Percentiles rank a stretch among this genome's conserved stretches.
Evolutionary conservation across 1,140 invertebrate genomes (phyloP).

Genomic region (Bemisia tabaci): DNA sequence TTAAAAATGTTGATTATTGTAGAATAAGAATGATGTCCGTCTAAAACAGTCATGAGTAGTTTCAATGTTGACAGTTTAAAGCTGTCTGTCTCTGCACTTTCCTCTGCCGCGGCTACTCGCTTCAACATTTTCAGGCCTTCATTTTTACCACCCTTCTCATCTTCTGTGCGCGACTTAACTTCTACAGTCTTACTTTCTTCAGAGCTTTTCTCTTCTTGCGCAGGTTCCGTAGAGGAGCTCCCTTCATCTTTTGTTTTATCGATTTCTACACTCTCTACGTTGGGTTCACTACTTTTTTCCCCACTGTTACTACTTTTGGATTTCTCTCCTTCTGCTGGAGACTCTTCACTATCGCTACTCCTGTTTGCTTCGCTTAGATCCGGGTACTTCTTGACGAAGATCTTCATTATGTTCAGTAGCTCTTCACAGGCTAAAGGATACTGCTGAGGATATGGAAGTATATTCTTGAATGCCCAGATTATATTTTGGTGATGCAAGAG

Average conservation of each 20-base stretch:
- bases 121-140: not conserved
- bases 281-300: not conserved
- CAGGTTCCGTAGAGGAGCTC: too few species aligned
- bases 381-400: constrained; percentile 59
- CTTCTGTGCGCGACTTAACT: not conserved
- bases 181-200: not conserved
- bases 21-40: not conserved
- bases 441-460: constrained; percentile 83
- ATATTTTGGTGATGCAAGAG: constrained; percentile 86
- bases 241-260: not conserved
- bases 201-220: not conserved
- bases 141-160: not conserved
- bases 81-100: not conserved
- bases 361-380: constrained; percentile 45
- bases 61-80: not conserved
- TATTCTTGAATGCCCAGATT: constrained; percentile 92
- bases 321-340: not conserved
- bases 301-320: not conserved
- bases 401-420: constrained; percentile 73
- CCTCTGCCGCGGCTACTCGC: not conserved
- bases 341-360: not conserved
- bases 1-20: not conserved
- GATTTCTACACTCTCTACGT: not conserved
- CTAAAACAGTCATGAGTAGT: not conserved
- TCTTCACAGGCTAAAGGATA: constrained; percentile 84